Percentiles rank a stretch among this genome's conserved stretches.
Conservation (phyloP, 1,140 invertebrate species). For the Drosophila saltans region DNA sequence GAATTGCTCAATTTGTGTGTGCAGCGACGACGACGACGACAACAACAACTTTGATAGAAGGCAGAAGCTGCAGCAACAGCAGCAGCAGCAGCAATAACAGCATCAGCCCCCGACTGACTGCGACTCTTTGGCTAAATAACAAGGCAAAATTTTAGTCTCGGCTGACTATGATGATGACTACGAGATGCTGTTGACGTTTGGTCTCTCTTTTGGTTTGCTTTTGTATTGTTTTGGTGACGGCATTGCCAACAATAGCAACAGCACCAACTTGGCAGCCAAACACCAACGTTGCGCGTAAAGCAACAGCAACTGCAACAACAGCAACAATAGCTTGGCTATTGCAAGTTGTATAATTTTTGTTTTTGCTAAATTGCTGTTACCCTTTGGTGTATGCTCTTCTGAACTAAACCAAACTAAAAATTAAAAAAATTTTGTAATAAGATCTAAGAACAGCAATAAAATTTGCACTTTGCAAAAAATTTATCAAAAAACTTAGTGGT, state of each 20-base stretch:
- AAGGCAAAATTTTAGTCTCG: constrained; percentile 49
- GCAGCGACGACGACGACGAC: constrained; percentile 33
- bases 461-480: too few species aligned
- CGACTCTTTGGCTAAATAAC: constrained; percentile 27
- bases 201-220: constrained; percentile 30
- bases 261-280: constrained; percentile 41
- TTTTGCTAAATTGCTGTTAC: constrained; percentile 36
- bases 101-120: constrained; percentile 6
- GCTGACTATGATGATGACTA: constrained; percentile 12
- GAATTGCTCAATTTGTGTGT: constrained; percentile 81
- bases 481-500: too few species aligned
- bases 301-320: constrained; percentile 32
- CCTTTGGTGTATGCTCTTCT: constrained; percentile 34
- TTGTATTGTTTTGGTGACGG: constrained; percentile 55
- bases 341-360: constrained; percentile 64
- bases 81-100: background rate
- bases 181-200: constrained; percentile 45
- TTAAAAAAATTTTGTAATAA: too few species aligned
- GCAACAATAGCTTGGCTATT: constrained; percentile 48
- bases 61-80: constrained; percentile 18
- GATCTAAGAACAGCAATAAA: too few species aligned
- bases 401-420: too few species aligned
- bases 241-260: constrained; percentile 48
- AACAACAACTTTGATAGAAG: constrained; percentile 31
- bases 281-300: constrained; percentile 57